Conservation (phyloP, 2,888 invertebrate species). For the Cylindroiulus punctatus region DNA sequence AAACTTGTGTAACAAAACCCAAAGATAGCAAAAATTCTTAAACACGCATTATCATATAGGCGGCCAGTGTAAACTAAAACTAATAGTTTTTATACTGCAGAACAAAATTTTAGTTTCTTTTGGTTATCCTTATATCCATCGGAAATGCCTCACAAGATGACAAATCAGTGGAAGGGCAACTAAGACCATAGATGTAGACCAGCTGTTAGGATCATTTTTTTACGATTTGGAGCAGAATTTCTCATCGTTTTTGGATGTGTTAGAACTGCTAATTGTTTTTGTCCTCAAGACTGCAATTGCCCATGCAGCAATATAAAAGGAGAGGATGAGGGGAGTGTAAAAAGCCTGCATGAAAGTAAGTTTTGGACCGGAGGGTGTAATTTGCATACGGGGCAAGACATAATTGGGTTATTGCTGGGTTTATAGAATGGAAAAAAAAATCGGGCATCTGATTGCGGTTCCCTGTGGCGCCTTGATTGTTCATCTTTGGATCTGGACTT, state of each 20-base stretch:
- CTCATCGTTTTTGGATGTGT: not conserved
- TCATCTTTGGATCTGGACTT: not conserved
- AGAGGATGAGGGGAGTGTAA: slow-evolving; percentile 12
- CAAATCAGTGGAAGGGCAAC: not conserved
- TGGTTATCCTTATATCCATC: not conserved
- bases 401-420: slow-evolving; percentile 34
- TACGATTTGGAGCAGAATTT: not conserved
- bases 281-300: not conserved
- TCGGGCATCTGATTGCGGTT: slow-evolving; percentile 28
- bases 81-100: not conserved
- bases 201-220: not conserved
- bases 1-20: not conserved
- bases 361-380: not conserved
- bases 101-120: not conserved
- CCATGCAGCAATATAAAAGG: not conserved
- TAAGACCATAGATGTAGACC: not conserved
- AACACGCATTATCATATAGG: not conserved
- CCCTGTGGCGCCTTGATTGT: slow-evolving; percentile 9
- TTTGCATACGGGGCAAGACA: slow-evolving; percentile 6
- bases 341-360: not conserved
- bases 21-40: not conserved
- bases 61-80: not conserved
- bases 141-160: not conserved
- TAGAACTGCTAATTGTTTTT: slow-evolving; percentile 12
- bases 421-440: not conserved